Conservation (phyloP, 2,113 vertebrate genomes). For the Chlorodrepanis virens region DNA sequence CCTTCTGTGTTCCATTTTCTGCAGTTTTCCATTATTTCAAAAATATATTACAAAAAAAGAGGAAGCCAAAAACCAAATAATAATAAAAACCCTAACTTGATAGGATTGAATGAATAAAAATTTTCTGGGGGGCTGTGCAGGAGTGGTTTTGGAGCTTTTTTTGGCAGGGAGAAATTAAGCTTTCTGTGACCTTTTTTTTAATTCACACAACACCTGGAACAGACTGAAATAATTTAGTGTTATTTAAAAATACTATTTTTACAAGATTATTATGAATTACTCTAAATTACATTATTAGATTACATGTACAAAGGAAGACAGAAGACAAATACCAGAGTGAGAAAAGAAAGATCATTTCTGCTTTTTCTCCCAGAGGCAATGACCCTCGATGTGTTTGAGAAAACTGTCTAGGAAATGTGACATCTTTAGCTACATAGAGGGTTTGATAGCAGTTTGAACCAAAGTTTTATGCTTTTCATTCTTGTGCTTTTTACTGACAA, state of each 20-base stretch:
- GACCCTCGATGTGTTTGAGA: background rate
- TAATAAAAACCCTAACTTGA: background rate
- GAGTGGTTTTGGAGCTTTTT: background rate
- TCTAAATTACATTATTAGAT: background rate
- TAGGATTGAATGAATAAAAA: background rate
- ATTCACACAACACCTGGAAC: background rate
- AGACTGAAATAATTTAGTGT: background rate
- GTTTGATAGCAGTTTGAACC: background rate
- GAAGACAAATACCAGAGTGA: background rate
- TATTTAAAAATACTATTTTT: background rate
- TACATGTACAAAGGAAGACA: background rate
- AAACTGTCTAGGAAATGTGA: background rate
- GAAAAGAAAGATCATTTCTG: background rate
- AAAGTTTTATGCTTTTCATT: background rate
- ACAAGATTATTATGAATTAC: background rate
- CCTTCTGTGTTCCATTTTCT: background rate
- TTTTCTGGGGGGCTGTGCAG: rapidly evolving
- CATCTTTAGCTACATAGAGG: background rate
- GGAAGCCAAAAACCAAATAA: background rate
- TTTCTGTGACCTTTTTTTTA: background rate
- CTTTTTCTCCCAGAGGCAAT: background rate
- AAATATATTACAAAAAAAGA: background rate
- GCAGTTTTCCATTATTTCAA: background rate
- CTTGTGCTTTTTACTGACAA: background rate
- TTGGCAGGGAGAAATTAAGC: background rate